Evolutionary conservation across 2,113 vertebrate species (phyloP).

Genomic region (Callithrix jacchus): DNA sequence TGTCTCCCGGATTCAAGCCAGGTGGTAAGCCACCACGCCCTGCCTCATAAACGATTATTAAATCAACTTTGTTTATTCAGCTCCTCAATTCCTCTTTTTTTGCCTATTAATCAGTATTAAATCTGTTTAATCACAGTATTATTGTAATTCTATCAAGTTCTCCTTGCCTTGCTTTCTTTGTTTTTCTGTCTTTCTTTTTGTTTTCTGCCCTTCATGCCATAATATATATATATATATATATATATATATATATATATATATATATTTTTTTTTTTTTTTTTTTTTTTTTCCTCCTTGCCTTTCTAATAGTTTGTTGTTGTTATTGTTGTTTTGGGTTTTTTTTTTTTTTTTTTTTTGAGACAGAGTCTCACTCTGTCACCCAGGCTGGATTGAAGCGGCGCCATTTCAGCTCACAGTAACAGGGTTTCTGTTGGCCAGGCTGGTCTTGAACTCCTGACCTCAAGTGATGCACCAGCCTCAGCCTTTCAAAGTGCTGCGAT

Average conservation of each 20-base stretch:
- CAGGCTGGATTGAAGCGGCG: background rate
- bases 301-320: background rate
- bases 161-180: background rate
- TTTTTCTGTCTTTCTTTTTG: too few relatives aligned
- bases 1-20: background rate
- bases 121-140: background rate
- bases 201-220: too few relatives aligned
- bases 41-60: background rate
- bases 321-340: too few relatives aligned
- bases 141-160: background rate
- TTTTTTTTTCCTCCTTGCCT: background rate
- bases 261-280: too few relatives aligned
- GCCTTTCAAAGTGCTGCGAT: too few relatives aligned
- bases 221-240: too few relatives aligned
- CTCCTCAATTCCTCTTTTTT: background rate
- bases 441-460: too few relatives aligned
- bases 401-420: background rate
- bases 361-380: background rate
- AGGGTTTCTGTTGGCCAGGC: too few relatives aligned
- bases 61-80: background rate
- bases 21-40: background rate
- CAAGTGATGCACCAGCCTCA: too few relatives aligned
- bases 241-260: too few relatives aligned
- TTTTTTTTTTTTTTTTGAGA: too few relatives aligned
- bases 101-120: background rate